Evolutionary conservation across 1,140 invertebrate species (phyloP).

Genomic region (Mizuhopecten yessoensis): DNA sequence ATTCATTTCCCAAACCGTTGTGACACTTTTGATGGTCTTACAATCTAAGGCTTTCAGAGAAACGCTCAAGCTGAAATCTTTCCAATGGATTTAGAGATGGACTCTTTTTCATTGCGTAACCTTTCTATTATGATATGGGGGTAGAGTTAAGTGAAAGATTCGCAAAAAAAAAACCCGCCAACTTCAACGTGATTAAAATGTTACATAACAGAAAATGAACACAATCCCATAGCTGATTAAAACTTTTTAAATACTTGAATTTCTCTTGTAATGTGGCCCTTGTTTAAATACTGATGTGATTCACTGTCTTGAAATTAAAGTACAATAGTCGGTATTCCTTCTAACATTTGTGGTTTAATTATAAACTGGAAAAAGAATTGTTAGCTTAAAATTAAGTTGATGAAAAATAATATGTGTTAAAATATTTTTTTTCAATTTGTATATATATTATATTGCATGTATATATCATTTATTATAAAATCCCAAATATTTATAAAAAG

Average conservation of each 20-base stretch:
- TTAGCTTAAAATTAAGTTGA: not conserved
- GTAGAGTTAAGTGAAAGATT: conserved; percentile 19
- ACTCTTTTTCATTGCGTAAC: not conserved
- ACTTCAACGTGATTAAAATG: not conserved
- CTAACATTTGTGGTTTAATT: not conserved
- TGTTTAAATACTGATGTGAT: not conserved
- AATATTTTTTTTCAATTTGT: too few relatives aligned
- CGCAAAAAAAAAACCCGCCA: too few relatives aligned
- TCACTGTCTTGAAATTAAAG: not conserved
- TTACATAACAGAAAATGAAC: conserved; percentile 20
- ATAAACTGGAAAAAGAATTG: not conserved
- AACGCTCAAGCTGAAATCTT: conserved; percentile 22
- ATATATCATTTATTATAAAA: too few relatives aligned
- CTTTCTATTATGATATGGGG: not conserved
- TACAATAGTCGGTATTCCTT: not conserved
- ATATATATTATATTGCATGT: too few relatives aligned
- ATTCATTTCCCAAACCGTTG: not conserved
- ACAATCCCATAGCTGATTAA: not conserved
- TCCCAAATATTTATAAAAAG: too few relatives aligned
- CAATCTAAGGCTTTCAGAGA: conserved; percentile 13
- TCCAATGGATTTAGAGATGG: not conserved
- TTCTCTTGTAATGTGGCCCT: not conserved
- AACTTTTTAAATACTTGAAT: not conserved
- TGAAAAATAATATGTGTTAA: too few relatives aligned
- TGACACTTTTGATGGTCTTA: not conserved